A percentile compares a stretch with the other conserved stretches of the same genome.
These are phyloP conservation scores for Limnothrissa miodon DNA, from an alignment of 2,113 vertebrate species.

Conservation along the genomic window DNA sequence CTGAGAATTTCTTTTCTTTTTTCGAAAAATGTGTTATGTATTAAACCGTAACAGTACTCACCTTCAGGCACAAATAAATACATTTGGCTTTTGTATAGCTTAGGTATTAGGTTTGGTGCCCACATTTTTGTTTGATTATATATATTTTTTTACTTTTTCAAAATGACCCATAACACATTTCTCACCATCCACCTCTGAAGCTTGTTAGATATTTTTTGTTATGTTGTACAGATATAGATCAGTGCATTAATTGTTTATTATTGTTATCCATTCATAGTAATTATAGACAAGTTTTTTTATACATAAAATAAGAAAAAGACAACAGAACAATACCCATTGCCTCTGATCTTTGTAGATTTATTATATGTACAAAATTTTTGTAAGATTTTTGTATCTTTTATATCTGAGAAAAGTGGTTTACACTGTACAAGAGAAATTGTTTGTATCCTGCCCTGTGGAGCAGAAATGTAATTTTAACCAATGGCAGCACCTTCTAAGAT, in stretches of 20 bases:
- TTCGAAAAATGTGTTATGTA: not conserved
- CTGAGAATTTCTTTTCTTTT: not conserved
- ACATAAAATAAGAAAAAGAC: slow-evolving; percentile 53
- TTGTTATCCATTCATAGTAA: slow-evolving; percentile 66
- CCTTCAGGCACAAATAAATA: not conserved
- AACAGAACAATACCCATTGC: slow-evolving; percentile 47
- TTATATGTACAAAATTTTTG: slow-evolving; percentile 71
- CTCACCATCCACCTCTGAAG: slow-evolving; percentile 49
- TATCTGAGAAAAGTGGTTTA: slow-evolving; percentile 72
- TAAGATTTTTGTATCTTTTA: slow-evolving; percentile 67
- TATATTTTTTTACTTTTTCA: not conserved
- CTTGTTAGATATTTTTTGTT: slow-evolving; percentile 56
- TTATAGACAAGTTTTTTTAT: slow-evolving; percentile 67
- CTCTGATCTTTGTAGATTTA: slow-evolving; percentile 72
- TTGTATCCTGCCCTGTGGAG: slow-evolving; percentile 81
- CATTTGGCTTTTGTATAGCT: not conserved
- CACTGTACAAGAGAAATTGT: slow-evolving; percentile 77
- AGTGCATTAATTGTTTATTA: slow-evolving; percentile 69
- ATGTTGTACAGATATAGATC: slow-evolving; percentile 77
- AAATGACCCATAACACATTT: slow-evolving; percentile 45
- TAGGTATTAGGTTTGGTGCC: not conserved
- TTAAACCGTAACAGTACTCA: not conserved
- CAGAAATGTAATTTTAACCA: slow-evolving; percentile 72
- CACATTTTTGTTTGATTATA: not conserved
- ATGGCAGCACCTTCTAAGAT: slow-evolving; percentile 68